Conservation (phyloP, 2,113 vertebrate species). For the Microtus pennsylvanicus region DNA sequence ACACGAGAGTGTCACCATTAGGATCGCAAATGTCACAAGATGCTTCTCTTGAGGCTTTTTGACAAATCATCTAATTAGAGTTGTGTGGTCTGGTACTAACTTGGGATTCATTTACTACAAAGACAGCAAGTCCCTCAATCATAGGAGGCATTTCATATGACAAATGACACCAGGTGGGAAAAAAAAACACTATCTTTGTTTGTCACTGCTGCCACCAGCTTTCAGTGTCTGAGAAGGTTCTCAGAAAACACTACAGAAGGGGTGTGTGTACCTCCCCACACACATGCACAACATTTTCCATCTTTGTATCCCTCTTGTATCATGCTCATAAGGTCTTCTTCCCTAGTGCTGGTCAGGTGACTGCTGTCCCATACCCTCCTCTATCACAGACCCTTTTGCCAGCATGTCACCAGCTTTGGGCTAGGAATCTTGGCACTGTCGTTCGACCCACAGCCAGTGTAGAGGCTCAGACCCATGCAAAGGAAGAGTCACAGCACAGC, state of each 20-base stretch:
- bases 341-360: background rate
- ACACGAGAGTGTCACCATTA: background rate
- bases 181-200: background rate
- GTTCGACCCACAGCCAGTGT: background rate
- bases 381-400: background rate
- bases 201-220: background rate
- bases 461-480: background rate
- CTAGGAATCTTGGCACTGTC: no score
- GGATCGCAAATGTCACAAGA: background rate
- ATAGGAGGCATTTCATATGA: background rate
- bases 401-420: background rate
- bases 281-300: background rate
- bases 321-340: background rate
- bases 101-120: background rate
- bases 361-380: background rate
- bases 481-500: background rate
- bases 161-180: background rate
- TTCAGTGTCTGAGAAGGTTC: background rate
- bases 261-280: accelerated
- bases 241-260: background rate
- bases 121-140: constrained; percentile 36
- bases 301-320: background rate
- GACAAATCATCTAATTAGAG: constrained; percentile 43
- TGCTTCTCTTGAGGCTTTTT: background rate
- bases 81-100: constrained; percentile 41